Percentiles rank a stretch among this genome's conserved stretches.
These are phyloP conservation scores for Brenthis ino DNA, from an alignment of 2,888 invertebrate genomes.

Conservation along the genomic window DNA sequence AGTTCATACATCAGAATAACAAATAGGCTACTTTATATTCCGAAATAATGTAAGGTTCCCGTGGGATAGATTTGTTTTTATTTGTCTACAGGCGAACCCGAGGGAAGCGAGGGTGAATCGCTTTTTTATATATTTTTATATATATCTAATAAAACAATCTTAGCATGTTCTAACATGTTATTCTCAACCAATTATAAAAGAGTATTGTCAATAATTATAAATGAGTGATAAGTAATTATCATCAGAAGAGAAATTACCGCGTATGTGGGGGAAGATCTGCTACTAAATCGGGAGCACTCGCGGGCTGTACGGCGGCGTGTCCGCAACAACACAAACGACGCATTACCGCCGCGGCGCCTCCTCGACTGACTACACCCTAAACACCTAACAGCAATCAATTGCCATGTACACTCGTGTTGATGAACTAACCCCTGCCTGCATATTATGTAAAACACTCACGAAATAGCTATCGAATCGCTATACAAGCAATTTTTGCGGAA, in stretches of 20 bases:
- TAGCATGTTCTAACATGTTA: too few relatives aligned
- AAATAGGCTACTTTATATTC: too few relatives aligned
- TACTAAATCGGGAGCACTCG: constrained; percentile 66
- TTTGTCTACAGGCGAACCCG: too few relatives aligned
- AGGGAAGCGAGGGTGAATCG: too few relatives aligned
- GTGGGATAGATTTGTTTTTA: too few relatives aligned
- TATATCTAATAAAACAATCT: too few relatives aligned
- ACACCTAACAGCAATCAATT: constrained; percentile 49
- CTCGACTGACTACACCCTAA: constrained; percentile 53
- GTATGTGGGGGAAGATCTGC: constrained; percentile 70
- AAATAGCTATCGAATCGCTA: constrained; percentile 36
- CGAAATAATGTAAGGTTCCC: too few relatives aligned
- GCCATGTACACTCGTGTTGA: constrained; percentile 55
- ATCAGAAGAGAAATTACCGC: constrained; percentile 56
- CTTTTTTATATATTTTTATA: too few relatives aligned
- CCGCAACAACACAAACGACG: constrained; percentile 70
- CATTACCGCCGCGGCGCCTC: constrained; percentile 65
- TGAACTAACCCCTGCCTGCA: constrained; percentile 65
- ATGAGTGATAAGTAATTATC: not conserved
- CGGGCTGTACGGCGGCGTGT: constrained; percentile 54
- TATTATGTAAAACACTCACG: constrained; percentile 62
- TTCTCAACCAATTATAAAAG: too few relatives aligned
- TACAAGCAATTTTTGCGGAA: constrained; percentile 12
- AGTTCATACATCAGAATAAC: too few relatives aligned
- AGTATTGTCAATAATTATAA: not conserved